Percentiles rank a stretch among this genome's conserved stretches.
Evolutionary conservation across 53 echinoderm and acorn worm genomes (phyloP).

Genomic region (Luidia sarsii): DNA sequence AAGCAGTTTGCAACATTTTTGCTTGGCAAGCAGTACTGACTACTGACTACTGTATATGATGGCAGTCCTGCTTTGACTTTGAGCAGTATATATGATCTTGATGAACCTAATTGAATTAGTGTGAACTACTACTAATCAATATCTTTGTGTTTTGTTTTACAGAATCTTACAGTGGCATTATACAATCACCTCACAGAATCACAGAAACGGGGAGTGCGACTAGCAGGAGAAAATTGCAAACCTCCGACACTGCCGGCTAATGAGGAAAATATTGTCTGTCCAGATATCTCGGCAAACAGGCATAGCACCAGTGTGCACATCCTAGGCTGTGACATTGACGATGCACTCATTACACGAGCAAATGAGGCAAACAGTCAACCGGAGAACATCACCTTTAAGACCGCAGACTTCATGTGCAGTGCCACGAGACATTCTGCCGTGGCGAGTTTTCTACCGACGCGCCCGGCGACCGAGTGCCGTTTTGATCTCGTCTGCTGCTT

Average conservation of each 20-base stretch:
- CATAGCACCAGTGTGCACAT: not conserved
- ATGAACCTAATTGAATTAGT: no score
- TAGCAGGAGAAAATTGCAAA: not conserved
- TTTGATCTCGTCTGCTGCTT: slow-evolving; percentile 67
- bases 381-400: slow-evolving; percentile 49
- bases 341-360: slow-evolving; percentile 53
- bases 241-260: not conserved
- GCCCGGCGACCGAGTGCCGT: not conserved
- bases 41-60: no score
- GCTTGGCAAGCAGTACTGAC: no score
- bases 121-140: no score
- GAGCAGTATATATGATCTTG: no score
- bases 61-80: no score
- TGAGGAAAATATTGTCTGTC: no score
- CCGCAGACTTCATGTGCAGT: slow-evolving; percentile 52
- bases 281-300: no score
- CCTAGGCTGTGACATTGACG: slow-evolving; percentile 71
- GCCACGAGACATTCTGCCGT: not conserved
- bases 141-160: slow-evolving; percentile 18
- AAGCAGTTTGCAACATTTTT: no score
- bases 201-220: no score
- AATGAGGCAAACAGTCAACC: slow-evolving; percentile 47
- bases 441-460: slow-evolving; percentile 14
- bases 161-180: slow-evolving; percentile 62
- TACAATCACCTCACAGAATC: slow-evolving; percentile 44